phyloP scores from a whole-genome alignment of 2,888 invertebrate genomes.

The Chydorus sphaericus region DNA sequence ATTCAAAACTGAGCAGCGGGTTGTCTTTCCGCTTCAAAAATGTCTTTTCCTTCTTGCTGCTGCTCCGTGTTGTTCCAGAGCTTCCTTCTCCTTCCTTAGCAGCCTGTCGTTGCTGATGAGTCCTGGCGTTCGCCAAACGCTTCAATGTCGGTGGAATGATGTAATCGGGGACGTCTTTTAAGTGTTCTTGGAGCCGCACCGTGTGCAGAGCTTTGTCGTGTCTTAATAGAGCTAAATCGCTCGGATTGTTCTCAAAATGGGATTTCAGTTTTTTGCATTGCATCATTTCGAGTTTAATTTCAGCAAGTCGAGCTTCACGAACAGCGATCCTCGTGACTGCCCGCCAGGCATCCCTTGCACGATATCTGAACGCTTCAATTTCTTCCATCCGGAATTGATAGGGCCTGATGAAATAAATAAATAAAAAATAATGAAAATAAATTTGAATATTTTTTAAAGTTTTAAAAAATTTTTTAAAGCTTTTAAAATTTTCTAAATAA shows the following conservation, averaged over 20 bases:
- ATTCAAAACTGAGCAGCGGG: slow-evolving; percentile 49
- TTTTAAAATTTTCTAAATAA: neutral
- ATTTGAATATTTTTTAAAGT: neutral
- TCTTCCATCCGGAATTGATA: slow-evolving; percentile 91
- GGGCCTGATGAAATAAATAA: slow-evolving; percentile 39
- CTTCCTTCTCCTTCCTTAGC: slow-evolving; percentile 1
- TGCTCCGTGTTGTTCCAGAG: too few species aligned
- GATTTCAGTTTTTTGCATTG: slow-evolving; percentile 82
- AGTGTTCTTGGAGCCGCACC: slow-evolving; percentile 64
- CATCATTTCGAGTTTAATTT: slow-evolving; percentile 85
- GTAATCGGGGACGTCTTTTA: slow-evolving; percentile 86
- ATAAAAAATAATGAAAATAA: neutral
- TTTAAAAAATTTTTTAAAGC: neutral
- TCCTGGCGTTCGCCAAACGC: slow-evolving; percentile 34
- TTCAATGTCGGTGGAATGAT: slow-evolving; percentile 65
- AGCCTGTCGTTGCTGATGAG: neutral
- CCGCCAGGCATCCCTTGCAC: slow-evolving; percentile 88
- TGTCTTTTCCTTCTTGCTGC: slow-evolving; percentile 16
- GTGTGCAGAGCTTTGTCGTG: slow-evolving; percentile 76
- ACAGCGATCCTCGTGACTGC: slow-evolving; percentile 88
- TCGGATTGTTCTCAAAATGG: slow-evolving; percentile 83
- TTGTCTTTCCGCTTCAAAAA: slow-evolving; percentile 48
- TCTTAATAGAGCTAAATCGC: slow-evolving; percentile 66
- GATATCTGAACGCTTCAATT: slow-evolving; percentile 88
- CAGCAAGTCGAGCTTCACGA: slow-evolving; percentile 82